Evolutionary conservation across 1,140 invertebrate genomes (phyloP).

Genomic region (Aricia agestis): DNA sequence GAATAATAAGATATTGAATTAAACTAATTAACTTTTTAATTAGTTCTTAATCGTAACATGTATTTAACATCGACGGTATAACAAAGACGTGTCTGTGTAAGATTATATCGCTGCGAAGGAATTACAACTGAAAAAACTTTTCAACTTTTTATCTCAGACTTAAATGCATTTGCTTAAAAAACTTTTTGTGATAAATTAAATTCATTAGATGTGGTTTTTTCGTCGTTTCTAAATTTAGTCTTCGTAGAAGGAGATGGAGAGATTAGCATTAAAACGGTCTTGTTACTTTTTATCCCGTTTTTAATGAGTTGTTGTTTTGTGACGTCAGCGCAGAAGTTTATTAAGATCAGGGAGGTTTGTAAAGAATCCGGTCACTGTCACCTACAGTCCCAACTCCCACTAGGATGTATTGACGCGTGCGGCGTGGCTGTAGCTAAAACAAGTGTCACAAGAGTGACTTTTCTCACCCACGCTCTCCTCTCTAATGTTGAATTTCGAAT

Average conservation of each 20-base stretch:
- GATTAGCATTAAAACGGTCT: neutral
- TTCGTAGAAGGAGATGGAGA: neutral
- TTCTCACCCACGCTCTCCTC: too few species aligned
- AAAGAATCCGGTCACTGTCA: too few species aligned
- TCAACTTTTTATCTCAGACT: neutral
- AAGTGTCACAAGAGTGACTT: too few species aligned
- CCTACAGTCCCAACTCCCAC: too few species aligned
- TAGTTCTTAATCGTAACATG: neutral
- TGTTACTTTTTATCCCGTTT: neutral
- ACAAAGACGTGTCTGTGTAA: conserved; percentile 1
- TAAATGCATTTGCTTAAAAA: neutral
- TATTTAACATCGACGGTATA: neutral
- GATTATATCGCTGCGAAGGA: conserved; percentile 6
- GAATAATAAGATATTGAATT: too few species aligned
- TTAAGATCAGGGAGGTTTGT: too few species aligned
- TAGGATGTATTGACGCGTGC: too few species aligned
- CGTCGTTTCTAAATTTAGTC: neutral
- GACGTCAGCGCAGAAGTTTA: too few species aligned
- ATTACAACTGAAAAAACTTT: conserved; percentile 15
- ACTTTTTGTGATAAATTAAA: neutral
- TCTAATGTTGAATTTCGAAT: too few species aligned
- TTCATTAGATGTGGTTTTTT: neutral
- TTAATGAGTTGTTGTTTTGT: neutral
- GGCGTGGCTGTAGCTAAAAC: too few species aligned
- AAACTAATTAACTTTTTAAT: too few species aligned